Conservation (phyloP, 2,113 vertebrate genomes). For the Rhegmatorhina hoffmannsi region DNA sequence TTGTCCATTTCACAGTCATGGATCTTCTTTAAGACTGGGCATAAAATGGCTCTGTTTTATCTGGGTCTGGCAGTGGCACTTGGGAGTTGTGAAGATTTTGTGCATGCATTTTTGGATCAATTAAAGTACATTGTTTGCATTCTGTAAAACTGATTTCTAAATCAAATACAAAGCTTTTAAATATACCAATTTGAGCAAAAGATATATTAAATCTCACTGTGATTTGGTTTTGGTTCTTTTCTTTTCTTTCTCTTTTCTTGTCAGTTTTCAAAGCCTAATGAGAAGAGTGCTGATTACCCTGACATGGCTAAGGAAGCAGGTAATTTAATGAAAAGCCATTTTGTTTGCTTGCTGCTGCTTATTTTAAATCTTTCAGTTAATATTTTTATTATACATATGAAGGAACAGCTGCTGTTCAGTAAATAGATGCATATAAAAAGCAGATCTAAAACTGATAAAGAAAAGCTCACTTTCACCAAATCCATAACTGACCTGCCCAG, state of each 20-base stretch:
- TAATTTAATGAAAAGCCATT: conserved; percentile 47
- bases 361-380: neutral
- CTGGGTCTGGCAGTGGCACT: neutral
- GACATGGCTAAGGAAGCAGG: conserved; percentile 96
- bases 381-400: neutral
- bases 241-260: neutral
- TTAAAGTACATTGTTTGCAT: neutral
- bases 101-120: neutral
- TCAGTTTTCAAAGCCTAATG: conserved; percentile 88
- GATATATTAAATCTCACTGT: neutral
- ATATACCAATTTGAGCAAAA: neutral
- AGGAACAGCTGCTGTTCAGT: neutral
- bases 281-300: conserved; percentile 83
- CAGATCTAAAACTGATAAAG: neutral
- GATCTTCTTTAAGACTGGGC: neutral
- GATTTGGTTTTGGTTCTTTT: neutral
- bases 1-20: neutral
- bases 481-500: neutral
- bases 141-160: neutral
- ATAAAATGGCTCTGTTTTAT: neutral
- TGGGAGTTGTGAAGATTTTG: neutral
- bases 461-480: neutral
- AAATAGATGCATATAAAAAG: neutral
- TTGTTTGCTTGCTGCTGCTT: neutral
- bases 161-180: neutral